Conservation (phyloP, 2,888 invertebrate genomes). For the Cryptops parisi region DNA sequence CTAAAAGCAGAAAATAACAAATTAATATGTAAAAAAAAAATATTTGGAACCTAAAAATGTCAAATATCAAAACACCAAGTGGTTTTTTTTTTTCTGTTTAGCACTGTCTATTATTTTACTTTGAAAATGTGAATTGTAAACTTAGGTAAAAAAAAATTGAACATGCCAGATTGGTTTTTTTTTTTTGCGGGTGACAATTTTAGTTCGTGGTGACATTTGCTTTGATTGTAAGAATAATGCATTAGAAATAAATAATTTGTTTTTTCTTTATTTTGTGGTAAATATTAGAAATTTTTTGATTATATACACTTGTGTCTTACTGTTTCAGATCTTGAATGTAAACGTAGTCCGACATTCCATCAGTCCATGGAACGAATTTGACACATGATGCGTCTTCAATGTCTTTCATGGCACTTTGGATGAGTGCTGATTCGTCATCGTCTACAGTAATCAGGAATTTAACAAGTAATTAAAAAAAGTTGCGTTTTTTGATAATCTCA, state of each 20-base stretch:
- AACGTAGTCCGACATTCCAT: not conserved
- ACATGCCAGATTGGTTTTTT: too few relatives aligned
- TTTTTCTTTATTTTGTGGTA: not conserved
- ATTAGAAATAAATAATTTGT: not conserved
- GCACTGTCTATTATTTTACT: not conserved
- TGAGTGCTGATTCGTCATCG: not conserved
- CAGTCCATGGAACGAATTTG: not conserved
- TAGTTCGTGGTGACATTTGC: not conserved
- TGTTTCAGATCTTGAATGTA: not conserved
- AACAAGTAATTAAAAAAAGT: too few relatives aligned
- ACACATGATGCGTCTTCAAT: constrained; percentile 2
- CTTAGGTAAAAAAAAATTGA: too few relatives aligned
- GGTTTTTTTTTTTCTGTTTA: not conserved
- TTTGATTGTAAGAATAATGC: not conserved
- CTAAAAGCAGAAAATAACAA: not conserved
- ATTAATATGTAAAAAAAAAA: too few relatives aligned
- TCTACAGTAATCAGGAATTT: too few relatives aligned
- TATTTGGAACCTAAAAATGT: too few relatives aligned
- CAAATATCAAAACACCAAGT: not conserved
- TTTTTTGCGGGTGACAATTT: too few relatives aligned
- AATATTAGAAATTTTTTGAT: not conserved
- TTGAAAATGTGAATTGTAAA: too few relatives aligned
- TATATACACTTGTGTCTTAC: not conserved
- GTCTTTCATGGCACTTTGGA: not conserved
- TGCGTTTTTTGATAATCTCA: too few relatives aligned